These are phyloP conservation scores for Cepaea nemoralis DNA, from an alignment of 1,140 invertebrate genomes.

Conservation along the genomic window DNA sequence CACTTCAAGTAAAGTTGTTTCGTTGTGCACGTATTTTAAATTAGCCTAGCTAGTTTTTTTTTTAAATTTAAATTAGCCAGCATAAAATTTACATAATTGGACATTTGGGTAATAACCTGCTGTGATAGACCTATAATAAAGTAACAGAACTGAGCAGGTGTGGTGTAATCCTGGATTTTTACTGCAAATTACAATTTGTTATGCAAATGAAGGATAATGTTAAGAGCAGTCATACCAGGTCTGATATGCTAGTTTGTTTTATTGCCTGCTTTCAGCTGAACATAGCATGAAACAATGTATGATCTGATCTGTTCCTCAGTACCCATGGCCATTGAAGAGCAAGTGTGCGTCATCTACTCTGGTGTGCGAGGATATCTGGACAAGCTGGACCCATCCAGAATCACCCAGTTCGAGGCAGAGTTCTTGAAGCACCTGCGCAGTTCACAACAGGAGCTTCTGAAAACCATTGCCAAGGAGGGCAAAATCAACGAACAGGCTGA, in stretches of 20 bases:
- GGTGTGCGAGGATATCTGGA: slow-evolving; percentile 98
- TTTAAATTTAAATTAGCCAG: too few relatives aligned
- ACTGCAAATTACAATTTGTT: neutral
- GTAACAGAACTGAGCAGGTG: too few relatives aligned
- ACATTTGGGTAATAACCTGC: too few relatives aligned
- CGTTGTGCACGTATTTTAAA: too few relatives aligned
- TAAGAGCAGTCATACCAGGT: too few relatives aligned
- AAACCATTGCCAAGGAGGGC: slow-evolving; percentile 93
- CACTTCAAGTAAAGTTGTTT: too few relatives aligned
- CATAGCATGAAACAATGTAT: neutral
- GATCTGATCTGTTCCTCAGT: slow-evolving; percentile 75
- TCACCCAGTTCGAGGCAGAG: slow-evolving; percentile 97
- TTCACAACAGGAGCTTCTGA: slow-evolving; percentile 87
- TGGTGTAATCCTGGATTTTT: too few relatives aligned
- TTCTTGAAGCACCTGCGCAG: slow-evolving; percentile 76
- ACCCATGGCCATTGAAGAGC: slow-evolving; percentile 99
- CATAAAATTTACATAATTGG: too few relatives aligned
- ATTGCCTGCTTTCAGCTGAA: too few relatives aligned
- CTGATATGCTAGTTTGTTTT: neutral
- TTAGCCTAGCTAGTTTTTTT: too few relatives aligned
- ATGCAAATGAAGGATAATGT: too few relatives aligned
- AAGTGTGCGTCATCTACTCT: slow-evolving; percentile 99
- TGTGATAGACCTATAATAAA: too few relatives aligned
- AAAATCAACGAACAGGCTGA: slow-evolving; percentile 92
- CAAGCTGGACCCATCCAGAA: slow-evolving; percentile 97